Evolutionary conservation across 2,113 vertebrate species (phyloP).

Genomic region (Hypomesus transpacificus): DNA sequence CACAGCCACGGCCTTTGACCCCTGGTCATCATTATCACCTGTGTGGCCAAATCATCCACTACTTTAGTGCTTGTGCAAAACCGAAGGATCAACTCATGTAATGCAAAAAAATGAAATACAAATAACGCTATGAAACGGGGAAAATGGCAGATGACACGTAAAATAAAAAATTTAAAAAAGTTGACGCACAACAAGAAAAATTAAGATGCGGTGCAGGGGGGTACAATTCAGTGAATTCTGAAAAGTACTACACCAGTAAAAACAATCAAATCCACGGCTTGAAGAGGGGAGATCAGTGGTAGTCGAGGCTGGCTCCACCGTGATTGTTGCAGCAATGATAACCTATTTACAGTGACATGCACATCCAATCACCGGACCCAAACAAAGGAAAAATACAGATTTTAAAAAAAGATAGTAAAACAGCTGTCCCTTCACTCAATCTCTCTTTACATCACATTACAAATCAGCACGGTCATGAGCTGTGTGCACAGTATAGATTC

Average conservation of each 20-base stretch:
- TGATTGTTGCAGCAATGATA: conserved; percentile 72
- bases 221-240: conserved; percentile 46
- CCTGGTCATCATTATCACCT: conserved; percentile 38
- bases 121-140: conserved; percentile 30
- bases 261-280: conserved; percentile 28
- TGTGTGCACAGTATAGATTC: conserved; percentile 66
- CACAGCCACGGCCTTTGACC: background rate
- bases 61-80: conserved; percentile 71
- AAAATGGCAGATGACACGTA: conserved; percentile 36
- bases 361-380: conserved; percentile 60
- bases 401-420: conserved; percentile 51
- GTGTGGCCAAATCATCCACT: conserved; percentile 50
- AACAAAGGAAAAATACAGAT: conserved; percentile 45
- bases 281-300: conserved; percentile 38
- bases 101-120: conserved; percentile 28
- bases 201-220: conserved; percentile 35
- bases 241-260: conserved; percentile 39
- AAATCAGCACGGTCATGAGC: conserved; percentile 65
- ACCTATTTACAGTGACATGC: conserved; percentile 64
- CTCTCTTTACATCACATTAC: conserved; percentile 68
- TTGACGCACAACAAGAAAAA: conserved; percentile 38
- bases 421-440: conserved; percentile 70
- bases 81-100: conserved; percentile 43
- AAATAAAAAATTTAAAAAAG: conserved; percentile 50
- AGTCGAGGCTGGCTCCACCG: conserved; percentile 57